phyloP scores from a whole-genome alignment of 2,797 vertebrate genomes.

The Margarornis squamiger region DNA sequence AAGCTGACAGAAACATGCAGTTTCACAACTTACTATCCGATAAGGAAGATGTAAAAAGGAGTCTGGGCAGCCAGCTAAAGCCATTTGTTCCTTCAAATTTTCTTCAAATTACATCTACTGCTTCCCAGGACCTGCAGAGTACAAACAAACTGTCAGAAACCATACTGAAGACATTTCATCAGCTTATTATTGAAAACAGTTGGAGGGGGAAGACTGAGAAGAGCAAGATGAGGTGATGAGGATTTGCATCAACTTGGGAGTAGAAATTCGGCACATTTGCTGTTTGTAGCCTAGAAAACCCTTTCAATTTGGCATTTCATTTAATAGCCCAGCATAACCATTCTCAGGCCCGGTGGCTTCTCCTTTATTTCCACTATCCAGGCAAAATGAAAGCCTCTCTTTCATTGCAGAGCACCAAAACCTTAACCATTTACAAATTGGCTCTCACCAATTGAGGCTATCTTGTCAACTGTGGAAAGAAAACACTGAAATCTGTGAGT shows the following conservation, averaged over 20 bases:
- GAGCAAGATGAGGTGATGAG: background rate
- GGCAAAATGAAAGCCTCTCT: background rate
- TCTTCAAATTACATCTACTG: conserved; percentile 72
- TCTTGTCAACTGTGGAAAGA: background rate
- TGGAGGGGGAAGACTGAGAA: background rate
- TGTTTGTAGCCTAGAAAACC: conserved; percentile 9
- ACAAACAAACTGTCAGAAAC: conserved; percentile 73
- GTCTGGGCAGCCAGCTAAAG: conserved; percentile 89
- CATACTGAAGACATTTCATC: conserved; percentile 71
- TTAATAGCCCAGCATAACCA: background rate
- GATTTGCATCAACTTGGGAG: conserved; percentile 17
- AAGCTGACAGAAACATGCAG: conserved; percentile 30
- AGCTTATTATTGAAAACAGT: conserved; percentile 49
- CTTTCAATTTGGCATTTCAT: background rate
- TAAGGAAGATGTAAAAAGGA: conserved; percentile 89
- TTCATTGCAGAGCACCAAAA: background rate
- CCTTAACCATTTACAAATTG: background rate
- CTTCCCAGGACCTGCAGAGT: conserved; percentile 51
- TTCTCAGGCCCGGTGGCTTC: background rate
- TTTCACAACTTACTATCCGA: conserved; percentile 82
- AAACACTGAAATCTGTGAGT: background rate
- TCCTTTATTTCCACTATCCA: background rate
- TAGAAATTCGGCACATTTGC: background rate
- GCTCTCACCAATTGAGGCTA: background rate
- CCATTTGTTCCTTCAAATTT: conserved; percentile 79